Percentiles rank a stretch among this genome's conserved stretches.
Evolutionary conservation across 2,888 invertebrate species (phyloP).

Genomic region (Cotesia congregata): DNA sequence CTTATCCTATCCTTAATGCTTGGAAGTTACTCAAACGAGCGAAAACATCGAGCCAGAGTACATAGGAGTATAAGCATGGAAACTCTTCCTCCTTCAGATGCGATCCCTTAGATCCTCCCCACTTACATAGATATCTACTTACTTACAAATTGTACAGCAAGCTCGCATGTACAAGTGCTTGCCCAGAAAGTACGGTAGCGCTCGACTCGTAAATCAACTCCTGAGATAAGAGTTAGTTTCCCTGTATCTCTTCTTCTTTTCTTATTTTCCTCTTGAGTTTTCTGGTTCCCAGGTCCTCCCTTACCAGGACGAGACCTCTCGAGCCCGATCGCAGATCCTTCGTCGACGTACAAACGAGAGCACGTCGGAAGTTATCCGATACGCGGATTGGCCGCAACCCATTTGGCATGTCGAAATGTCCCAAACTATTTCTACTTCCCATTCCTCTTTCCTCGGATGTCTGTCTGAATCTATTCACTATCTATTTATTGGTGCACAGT

Average conservation of each 20-base stretch:
- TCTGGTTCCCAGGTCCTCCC: constrained; percentile 16
- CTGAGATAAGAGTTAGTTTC: constrained; percentile 52
- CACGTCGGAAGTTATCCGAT: constrained; percentile 34
- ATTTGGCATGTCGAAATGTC: constrained; percentile 30
- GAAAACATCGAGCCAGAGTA: constrained; percentile 39
- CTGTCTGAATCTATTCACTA: too few relatives aligned
- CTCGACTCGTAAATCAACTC: constrained; percentile 48
- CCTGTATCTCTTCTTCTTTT: constrained; percentile 37
- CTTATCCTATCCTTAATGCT: neutral
- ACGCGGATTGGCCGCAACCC: constrained; percentile 32
- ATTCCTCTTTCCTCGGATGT: too few relatives aligned
- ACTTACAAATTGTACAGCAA: neutral
- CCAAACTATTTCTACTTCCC: neutral
- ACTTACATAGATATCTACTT: neutral
- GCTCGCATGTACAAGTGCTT: constrained; percentile 36
- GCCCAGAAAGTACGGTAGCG: constrained; percentile 21
- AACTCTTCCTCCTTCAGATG: neutral
- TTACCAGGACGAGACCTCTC: neutral
- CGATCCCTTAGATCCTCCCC: constrained; percentile 1
- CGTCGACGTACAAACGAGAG: constrained; percentile 31
- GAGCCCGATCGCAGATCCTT: constrained; percentile 3
- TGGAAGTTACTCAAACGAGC: constrained; percentile 40
- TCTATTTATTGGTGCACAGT: too few relatives aligned
- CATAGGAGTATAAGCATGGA: constrained; percentile 7
- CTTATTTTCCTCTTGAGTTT: neutral